Percentiles rank a stretch among this genome's conserved stretches.
These are phyloP conservation scores for Uropsilus gracilis DNA, from an alignment of 2,113 vertebrate genomes.

Conservation along the genomic window DNA sequence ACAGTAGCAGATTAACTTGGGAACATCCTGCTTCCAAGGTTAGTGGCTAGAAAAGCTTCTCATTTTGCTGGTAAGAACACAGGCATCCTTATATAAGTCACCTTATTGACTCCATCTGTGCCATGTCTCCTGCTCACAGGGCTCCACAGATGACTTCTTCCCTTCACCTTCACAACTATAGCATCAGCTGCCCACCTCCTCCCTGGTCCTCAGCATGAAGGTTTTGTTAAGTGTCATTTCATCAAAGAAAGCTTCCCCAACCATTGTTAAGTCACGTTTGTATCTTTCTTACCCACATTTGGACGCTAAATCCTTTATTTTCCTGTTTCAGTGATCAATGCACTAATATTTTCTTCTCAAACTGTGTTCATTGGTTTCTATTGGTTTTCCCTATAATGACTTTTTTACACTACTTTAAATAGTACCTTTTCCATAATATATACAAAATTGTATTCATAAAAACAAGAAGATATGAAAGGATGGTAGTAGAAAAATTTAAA, in stretches of 20 bases:
- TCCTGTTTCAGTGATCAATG: neutral
- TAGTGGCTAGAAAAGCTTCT: neutral
- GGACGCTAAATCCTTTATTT: neutral
- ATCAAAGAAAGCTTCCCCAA: neutral
- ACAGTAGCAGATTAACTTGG: neutral
- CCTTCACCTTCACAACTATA: neutral
- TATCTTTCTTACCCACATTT: neutral
- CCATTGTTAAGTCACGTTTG: neutral
- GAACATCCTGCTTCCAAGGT: neutral
- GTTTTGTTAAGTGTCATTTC: neutral
- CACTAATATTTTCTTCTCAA: neutral
- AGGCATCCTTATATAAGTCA: rapidly evolving
- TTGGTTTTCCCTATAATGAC: neutral
- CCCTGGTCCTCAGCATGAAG: neutral
- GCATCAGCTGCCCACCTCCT: no score
- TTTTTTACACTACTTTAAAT: neutral
- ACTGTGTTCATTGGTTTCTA: neutral
- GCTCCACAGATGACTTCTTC: neutral
- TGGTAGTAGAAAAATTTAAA: neutral
- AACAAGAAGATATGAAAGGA: neutral
- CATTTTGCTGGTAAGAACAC: neutral
- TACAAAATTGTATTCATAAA: neutral
- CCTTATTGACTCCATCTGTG: neutral
- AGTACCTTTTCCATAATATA: neutral
- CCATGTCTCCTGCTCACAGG: neutral